Evolutionary conservation across 2,113 vertebrate species (phyloP).

Genomic region (Lamprologus sp.): DNA sequence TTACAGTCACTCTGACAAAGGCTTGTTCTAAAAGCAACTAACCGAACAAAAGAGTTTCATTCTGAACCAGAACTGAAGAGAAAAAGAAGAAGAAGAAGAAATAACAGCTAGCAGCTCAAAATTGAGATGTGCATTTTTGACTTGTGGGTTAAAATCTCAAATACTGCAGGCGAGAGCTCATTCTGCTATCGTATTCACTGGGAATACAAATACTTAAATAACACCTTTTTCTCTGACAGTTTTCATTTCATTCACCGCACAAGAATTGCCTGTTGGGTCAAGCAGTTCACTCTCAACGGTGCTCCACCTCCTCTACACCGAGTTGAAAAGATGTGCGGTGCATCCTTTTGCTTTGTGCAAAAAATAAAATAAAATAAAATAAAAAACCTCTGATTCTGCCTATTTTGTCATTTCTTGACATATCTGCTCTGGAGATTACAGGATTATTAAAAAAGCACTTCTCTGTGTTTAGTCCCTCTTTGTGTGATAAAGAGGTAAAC

Average conservation of each 20-base stretch:
- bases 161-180: not conserved
- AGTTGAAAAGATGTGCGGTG: not conserved
- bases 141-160: not conserved
- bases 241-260: constrained; percentile 11
- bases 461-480: not conserved
- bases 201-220: constrained; percentile 12
- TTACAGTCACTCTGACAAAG: not conserved
- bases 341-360: not conserved
- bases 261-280: not conserved
- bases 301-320: not conserved
- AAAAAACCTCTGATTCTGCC: not conserved
- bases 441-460: not conserved
- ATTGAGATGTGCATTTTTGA: not conserved
- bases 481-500: not conserved
- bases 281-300: not conserved
- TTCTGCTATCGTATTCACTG: not conserved
- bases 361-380: not conserved
- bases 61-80: not conserved
- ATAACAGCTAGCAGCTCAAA: not conserved
- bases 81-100: not conserved
- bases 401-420: not conserved
- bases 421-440: not conserved
- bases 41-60: not conserved
- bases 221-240: not conserved
- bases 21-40: not conserved